phyloP scores from a whole-genome alignment of 2,888 invertebrate genomes.

The Phengaris alcon region DNA sequence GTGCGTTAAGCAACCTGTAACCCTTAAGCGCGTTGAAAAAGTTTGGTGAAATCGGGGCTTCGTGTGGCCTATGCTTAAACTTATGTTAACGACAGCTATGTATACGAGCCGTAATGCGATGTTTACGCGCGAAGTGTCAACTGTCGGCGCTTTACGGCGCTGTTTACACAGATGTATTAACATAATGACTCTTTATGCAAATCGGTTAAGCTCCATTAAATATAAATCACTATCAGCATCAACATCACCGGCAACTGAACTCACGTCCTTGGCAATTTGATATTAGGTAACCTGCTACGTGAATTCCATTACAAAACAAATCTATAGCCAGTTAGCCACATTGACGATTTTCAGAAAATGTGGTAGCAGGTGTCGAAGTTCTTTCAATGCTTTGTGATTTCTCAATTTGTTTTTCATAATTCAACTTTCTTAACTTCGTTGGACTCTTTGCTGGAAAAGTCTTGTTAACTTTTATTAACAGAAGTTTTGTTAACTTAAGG shows the following conservation, averaged over 20 bases:
- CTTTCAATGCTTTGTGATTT: not conserved
- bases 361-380: not conserved
- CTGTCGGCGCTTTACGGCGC: constrained; percentile 37
- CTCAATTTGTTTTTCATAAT: not conserved
- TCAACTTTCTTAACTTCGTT: too few relatives aligned
- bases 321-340: not conserved
- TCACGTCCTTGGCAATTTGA: not conserved
- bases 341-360: not conserved
- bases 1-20: too few relatives aligned
- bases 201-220: constrained; percentile 2
- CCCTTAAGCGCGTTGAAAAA: too few relatives aligned
- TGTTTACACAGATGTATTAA: constrained; percentile 41
- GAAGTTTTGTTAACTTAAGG: too few relatives aligned
- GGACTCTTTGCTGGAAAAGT: too few relatives aligned
- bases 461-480: too few relatives aligned
- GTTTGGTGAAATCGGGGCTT: not conserved
- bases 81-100: not conserved
- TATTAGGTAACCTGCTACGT: not conserved
- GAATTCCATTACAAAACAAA: not conserved
- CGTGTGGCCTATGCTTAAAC: not conserved
- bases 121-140: constrained; percentile 4
- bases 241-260: not conserved
- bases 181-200: constrained; percentile 35
- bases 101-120: not conserved
- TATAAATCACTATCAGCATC: not conserved